These are phyloP conservation scores for Gastrophryne carolinensis DNA, from an alignment of 2,797 vertebrate genomes.

Conservation along the genomic window DNA sequence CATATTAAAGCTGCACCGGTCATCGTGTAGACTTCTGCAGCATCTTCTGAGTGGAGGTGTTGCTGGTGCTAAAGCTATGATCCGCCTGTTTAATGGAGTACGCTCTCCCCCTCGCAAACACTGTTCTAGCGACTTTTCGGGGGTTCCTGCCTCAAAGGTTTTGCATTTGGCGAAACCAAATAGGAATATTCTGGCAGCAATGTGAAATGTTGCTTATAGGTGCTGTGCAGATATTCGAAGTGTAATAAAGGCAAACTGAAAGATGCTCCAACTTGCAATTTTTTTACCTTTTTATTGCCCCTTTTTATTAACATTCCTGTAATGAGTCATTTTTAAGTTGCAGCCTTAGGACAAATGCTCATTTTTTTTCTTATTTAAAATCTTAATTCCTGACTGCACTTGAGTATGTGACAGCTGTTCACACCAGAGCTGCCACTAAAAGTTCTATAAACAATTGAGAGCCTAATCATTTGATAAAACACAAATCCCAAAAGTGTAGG, in stretches of 20 bases:
- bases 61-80: conserved; percentile 52
- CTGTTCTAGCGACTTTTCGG: no score
- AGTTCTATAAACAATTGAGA: neutral
- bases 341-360: conserved; percentile 4
- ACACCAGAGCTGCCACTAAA: neutral
- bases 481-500: conserved; percentile 37
- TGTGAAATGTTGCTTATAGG: conserved; percentile 53
- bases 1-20: neutral
- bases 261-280: conserved; percentile 71
- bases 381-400: conserved; percentile 28
- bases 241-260: conserved; percentile 61
- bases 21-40: conserved; percentile 20
- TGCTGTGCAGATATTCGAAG: conserved; percentile 54
- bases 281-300: conserved; percentile 50
- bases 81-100: no score
- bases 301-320: neutral
- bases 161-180: no score
- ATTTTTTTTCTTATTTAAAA: neutral
- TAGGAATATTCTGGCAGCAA: conserved; percentile 52
- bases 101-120: no score
- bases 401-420: neutral
- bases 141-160: no score
- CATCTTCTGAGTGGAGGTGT: conserved; percentile 13
- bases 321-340: neutral
- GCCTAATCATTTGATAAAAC: neutral